Base-by-base conservation (phyloP, 2,888 invertebrate genomes). In the Drosophila rellima region DNA sequence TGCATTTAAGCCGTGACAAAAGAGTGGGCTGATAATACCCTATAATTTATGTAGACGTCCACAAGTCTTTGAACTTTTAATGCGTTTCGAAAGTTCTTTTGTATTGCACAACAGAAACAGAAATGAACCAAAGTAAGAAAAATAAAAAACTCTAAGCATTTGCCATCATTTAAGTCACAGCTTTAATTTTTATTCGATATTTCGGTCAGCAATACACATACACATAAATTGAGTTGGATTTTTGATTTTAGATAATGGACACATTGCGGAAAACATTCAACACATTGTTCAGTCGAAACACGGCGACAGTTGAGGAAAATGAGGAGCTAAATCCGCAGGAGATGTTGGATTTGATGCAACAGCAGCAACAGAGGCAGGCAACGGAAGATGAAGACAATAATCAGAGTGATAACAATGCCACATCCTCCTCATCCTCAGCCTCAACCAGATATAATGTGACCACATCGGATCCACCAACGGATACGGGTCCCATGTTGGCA, bases 31-130 rank as follows among this genome's bases (percentile, higher is more conserved):
- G 80, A 67, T 75, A 70, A 67, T 66, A 37, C 66, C 64, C 35
- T 31, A 73, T 82, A 71, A 84, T 75, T 82, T 85, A 82, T 75
- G 85, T 66, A 69, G 50, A 65, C 45, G 69, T 69, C 57, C 45
- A 64, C 65, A 61, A 77, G 67, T 70, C 62, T 70, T 70, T 68
- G 74, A 77, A 70, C 70, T 75, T 59, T 64, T 56, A 65, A 81
- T 69, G 75, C 66, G 66, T 70, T 82, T 73, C 56, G 50, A 54
- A 73, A 67, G 60, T 70, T 70, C 79, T 61, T 70, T 80, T 69
- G 75, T 70, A 33, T 20, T 35, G 45, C 50, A 59, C 44, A 48
- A 47, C 17, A 37, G 20, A 44, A 33, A 29, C 33, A 10, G 15
- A 17, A 42, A 26, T 29, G 35, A 42, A 31, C 29, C 10, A 11